Percentiles rank a stretch among this genome's conserved stretches.
Conservation (phyloP, 2,113 vertebrate genomes). For the Rhineura floridana region DNA sequence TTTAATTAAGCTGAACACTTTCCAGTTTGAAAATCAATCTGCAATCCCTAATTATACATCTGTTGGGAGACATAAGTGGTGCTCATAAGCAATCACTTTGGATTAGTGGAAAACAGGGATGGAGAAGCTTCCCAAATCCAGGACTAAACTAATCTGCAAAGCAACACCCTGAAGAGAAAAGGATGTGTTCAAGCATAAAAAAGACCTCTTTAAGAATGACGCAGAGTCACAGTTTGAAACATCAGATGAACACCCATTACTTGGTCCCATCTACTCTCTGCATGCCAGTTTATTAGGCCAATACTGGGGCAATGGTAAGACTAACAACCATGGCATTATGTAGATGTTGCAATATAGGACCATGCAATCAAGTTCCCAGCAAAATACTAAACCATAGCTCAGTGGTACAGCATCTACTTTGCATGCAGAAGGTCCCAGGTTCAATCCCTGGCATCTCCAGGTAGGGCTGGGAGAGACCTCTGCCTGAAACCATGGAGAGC, state of each 20-base stretch:
- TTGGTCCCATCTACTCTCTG: conserved; percentile 15
- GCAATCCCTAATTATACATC: background rate
- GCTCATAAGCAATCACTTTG: conserved; percentile 25
- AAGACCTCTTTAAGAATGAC: background rate
- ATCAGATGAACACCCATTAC: background rate
- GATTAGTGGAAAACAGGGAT: conserved; percentile 24
- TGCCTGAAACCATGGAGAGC: too few relatives aligned
- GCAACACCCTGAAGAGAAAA: conserved; percentile 14
- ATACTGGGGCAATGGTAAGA: background rate
- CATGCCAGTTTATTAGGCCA: background rate
- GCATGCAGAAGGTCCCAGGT: too few relatives aligned
- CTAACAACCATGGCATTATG: background rate
- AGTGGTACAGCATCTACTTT: too few relatives aligned
- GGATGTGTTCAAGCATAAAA: conserved; percentile 34
- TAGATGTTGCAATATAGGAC: background rate
- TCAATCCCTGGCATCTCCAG: too few relatives aligned
- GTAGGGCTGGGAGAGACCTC: too few relatives aligned
- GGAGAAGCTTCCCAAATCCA: conserved; percentile 28
- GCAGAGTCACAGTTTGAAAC: background rate
- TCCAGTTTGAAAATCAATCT: conserved; percentile 21
- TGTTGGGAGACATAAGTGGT: conserved; percentile 34
- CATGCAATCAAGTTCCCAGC: background rate
- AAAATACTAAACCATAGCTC: too few relatives aligned
- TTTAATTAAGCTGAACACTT: conserved; percentile 26
- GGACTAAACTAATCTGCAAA: conserved; percentile 27